Base-by-base conservation (phyloP, 2,797 vertebrate species). In the Pseudotriccus pelzelni region DNA sequence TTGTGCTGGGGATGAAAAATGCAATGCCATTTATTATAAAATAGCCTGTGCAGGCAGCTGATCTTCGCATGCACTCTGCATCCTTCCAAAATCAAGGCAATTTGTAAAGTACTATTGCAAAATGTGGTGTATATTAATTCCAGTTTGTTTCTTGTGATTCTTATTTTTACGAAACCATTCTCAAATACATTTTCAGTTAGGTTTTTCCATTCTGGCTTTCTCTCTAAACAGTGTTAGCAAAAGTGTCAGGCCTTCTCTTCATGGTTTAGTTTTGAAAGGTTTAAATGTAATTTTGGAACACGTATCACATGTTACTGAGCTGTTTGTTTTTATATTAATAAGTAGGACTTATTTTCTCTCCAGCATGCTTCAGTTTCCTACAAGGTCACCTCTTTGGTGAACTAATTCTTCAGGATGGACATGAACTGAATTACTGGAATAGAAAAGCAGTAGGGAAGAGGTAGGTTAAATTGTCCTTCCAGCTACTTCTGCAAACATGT, bases 101-200 rank as follows among this genome's bases (percentile, higher is more conserved):
- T 88, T 90, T 93, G 49, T 68, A 37, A 74, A 84, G 80, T 67
- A 62, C 14, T 85, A 17, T 46, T 89, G 64, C 70, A 87, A 94
- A 91, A 79, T n/a, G 60, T 10, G 16, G 32, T 90, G 90, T 93
- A 67, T 70, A 49, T 66, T 85, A 58, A 46, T 69, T 85, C 66
- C 50, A 62, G 32, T 67, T 82, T 24, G 7, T n/a, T 80, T 87
- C 69, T 82, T 88, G 56, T 13, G 27, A 58, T 74, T 66, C 67
- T 64, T 84, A 32, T 68, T 86, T 94, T 90, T 87, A 76, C 80
- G 70, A 69, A 79, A 67, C 20, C 7, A 23, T 68, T 90, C 86
- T 89, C 75, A 80, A 91, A 79, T 90, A 19, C 22, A 39, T 58
- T 90, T 96, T 89, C 56, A 74, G 44, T 77, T 75, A 87, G 52